Evolutionary conservation across 2,113 vertebrate species (phyloP), one percentile per base, ranked within the genome.

Genomic region (Bucco capensis): DNA sequence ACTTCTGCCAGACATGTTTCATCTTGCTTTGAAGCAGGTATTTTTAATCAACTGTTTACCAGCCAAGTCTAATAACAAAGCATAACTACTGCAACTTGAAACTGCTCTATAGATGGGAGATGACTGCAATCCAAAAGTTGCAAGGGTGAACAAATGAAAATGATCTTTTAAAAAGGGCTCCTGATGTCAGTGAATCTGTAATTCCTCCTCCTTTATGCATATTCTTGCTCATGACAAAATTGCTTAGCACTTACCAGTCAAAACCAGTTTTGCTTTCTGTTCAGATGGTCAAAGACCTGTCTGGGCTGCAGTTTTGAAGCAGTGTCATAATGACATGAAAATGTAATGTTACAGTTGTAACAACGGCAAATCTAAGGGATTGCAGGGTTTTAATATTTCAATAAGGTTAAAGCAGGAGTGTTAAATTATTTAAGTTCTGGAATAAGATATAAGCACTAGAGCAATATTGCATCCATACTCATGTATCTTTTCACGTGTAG

Each of bases 371-470:
- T 80, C 75, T 85, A 83, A 87, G 51, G 60, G 71, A 95, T 74
- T 46, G 71, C 84, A 89, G 54, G 14, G 24, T 66, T 94, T 96
- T 87, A 96, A 96, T 94, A 96, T 94, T 96, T 96, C 90, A 96
- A 37, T 78, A 89, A 94, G 89, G 89, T 95, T 95, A 96, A 96
- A 96, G 74, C 62, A 93, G 78, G 86, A 89, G 38, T 47, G 13
- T 65, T 95, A 64, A 96, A 96, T 95, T 40, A 96, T 96, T 96
- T 77, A 96, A 62, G 42, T 67, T 73, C 64, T 73, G 72, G 84
- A 96, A 95, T 80, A 93, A 93, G 89, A 87, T 89, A 92, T 66
- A 93, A 96, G 89, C 62, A 82, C 67, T 77, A 64, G 30, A 93
- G 93, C 71, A 92, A 70, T 96, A 90, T 78, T 76, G 88, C 71